Percentiles rank a stretch among this genome's conserved stretches.
Conservation (phyloP, 2,113 vertebrate genomes). For the Macquaria ambigua region DNA sequence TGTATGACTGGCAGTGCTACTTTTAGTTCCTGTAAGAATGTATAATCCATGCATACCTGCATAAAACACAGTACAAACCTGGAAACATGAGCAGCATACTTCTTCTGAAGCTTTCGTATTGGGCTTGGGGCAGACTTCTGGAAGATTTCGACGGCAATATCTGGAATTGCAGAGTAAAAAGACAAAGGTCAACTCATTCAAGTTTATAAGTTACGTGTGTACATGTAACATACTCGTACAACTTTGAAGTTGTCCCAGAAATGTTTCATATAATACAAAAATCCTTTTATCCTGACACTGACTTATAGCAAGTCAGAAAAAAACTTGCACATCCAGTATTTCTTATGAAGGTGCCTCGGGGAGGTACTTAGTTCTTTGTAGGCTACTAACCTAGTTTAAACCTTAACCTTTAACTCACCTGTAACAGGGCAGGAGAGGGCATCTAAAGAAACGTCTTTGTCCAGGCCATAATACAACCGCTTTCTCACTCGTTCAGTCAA, state of each 20-base stretch:
- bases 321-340: not conserved
- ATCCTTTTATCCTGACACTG: not conserved
- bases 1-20: accelerated
- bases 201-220: too few relatives aligned
- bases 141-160: conserved; percentile 97
- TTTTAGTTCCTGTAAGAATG: accelerated
- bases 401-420: conserved; percentile 80
- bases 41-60: accelerated
- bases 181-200: not conserved
- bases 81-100: conserved; percentile 95
- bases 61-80: conserved; percentile 83
- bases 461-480: conserved; percentile 95
- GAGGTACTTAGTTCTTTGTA: not conserved
- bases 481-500: conserved; percentile 91
- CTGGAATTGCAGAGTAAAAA: conserved; percentile 71
- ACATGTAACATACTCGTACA: not conserved
- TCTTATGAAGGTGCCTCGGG: not conserved
- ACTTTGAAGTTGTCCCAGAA: not conserved
- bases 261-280: not conserved
- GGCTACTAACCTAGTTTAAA: not conserved
- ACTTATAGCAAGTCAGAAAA: not conserved
- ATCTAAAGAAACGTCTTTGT: conserved; percentile 90
- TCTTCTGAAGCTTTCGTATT: conserved; percentile 95
- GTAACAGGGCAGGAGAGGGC: conserved; percentile 95
- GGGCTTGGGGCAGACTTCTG: conserved; percentile 98